Percentiles rank a stretch among this genome's conserved stretches.
These are phyloP conservation scores for Oreochromis tanganicae DNA, from an alignment of 2,113 vertebrate genomes.

Conservation along the genomic window DNA sequence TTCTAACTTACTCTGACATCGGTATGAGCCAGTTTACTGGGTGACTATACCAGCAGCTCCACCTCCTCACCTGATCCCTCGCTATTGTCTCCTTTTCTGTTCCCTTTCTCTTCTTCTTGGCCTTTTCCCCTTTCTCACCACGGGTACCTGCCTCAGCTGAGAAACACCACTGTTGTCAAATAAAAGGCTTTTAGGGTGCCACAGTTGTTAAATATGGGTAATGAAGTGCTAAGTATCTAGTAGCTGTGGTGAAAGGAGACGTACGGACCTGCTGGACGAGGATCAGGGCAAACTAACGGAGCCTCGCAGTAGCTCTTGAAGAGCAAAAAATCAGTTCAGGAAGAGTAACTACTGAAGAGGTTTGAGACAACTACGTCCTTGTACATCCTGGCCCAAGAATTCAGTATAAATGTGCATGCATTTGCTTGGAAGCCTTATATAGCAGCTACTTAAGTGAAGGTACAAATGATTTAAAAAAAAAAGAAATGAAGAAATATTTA, in stretches of 20 bases:
- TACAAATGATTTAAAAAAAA: background rate
- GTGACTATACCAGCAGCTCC: constrained; percentile 33
- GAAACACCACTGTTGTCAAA: constrained; percentile 14
- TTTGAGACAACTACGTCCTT: background rate
- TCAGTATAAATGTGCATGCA: background rate
- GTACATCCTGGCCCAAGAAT: background rate
- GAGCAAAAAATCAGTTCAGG: background rate
- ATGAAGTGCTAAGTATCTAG: constrained; percentile 35
- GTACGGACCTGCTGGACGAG: background rate
- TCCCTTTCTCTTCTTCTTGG: background rate
- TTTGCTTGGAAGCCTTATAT: background rate
- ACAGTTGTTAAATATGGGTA: constrained; percentile 39
- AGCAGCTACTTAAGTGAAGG: background rate
- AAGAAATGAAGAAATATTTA: background rate
- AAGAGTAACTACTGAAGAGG: background rate
- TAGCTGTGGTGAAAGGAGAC: background rate
- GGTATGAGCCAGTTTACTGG: constrained; percentile 28
- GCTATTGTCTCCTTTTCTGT: background rate
- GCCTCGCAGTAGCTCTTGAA: background rate
- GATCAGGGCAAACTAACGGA: background rate
- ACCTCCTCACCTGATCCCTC: constrained; percentile 61
- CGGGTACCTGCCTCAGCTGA: constrained; percentile 13
- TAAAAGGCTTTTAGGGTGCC: background rate
- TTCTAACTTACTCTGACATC: constrained; percentile 34
- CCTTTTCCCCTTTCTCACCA: constrained; percentile 40